These are phyloP conservation scores for Gibbula magus DNA, from an alignment of 2,888 invertebrate species.

Conservation along the genomic window DNA sequence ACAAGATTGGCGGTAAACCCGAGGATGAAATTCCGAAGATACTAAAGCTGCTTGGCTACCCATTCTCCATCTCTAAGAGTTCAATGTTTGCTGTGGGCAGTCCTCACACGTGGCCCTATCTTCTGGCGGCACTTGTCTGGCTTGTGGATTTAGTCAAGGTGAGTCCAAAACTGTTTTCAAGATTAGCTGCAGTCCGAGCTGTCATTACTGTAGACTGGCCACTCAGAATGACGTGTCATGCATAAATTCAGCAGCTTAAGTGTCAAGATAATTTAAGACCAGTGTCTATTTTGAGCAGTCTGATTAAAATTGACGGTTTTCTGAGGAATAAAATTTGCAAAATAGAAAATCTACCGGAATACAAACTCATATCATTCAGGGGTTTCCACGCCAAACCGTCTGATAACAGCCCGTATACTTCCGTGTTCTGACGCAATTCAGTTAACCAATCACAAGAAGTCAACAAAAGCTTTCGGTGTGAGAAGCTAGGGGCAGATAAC, in stretches of 20 bases:
- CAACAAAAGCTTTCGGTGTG: too few relatives aligned
- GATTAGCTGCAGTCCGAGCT: neutral
- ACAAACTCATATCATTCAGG: too few relatives aligned
- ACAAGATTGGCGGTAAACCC: constrained; percentile 57
- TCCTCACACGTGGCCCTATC: constrained; percentile 70
- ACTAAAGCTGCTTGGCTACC: constrained; percentile 67
- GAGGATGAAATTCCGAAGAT: constrained; percentile 71
- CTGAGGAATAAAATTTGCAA: too few relatives aligned
- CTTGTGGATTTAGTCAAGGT: constrained; percentile 64
- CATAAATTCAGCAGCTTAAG: neutral
- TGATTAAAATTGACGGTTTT: too few relatives aligned
- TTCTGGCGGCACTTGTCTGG: constrained; percentile 68
- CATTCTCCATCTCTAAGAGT: constrained; percentile 67
- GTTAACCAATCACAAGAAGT: too few relatives aligned
- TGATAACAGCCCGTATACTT: too few relatives aligned
- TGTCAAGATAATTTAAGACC: too few relatives aligned
- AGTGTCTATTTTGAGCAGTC: too few relatives aligned
- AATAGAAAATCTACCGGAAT: too few relatives aligned
- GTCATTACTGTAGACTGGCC: neutral
- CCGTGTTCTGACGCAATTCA: too few relatives aligned
- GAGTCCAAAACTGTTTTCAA: neutral
- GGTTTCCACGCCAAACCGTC: too few relatives aligned
- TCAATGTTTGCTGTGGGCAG: constrained; percentile 69
- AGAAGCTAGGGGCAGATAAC: too few relatives aligned
- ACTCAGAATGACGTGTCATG: neutral